phyloP scores from a whole-genome alignment of 2,797 vertebrate species.

The Serranus cabrilla region DNA sequence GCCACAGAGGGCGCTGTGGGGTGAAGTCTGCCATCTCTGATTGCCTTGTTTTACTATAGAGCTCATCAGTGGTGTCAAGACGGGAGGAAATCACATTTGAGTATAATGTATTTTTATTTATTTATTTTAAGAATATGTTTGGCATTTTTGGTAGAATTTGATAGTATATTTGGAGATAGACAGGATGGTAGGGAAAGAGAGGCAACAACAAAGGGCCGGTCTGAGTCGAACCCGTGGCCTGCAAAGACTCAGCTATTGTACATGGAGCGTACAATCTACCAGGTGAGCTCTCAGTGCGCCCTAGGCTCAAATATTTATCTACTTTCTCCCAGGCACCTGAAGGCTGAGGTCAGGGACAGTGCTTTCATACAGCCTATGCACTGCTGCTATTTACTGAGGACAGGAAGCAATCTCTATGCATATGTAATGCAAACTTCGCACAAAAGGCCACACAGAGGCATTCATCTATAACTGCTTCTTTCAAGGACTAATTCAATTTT shows the following conservation, averaged over 20 bases:
- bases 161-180: too few relatives aligned
- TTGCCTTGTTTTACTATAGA: conserved; percentile 31
- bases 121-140: too few relatives aligned
- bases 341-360: not conserved
- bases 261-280: too few relatives aligned
- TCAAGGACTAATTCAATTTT: conserved; percentile 59
- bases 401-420: not conserved
- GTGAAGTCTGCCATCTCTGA: too few relatives aligned
- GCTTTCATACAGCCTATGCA: not conserved
- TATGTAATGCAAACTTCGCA: conserved; percentile 26
- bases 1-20: too few relatives aligned
- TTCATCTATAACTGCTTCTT: conserved; percentile 59
- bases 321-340: not conserved
- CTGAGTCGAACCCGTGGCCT: too few relatives aligned
- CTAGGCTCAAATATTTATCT: conserved; percentile 4
- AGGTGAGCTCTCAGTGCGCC: too few relatives aligned
- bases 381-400: not conserved
- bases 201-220: too few relatives aligned
- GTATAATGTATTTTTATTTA: not conserved
- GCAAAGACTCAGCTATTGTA: too few relatives aligned
- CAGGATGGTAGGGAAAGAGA: too few relatives aligned
- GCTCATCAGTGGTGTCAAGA: conserved; percentile 30
- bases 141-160: too few relatives aligned
- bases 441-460: conserved; percentile 29
- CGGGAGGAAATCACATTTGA: not conserved